Conservation (phyloP, 2,888 invertebrate genomes). For the Muscina levida region DNA sequence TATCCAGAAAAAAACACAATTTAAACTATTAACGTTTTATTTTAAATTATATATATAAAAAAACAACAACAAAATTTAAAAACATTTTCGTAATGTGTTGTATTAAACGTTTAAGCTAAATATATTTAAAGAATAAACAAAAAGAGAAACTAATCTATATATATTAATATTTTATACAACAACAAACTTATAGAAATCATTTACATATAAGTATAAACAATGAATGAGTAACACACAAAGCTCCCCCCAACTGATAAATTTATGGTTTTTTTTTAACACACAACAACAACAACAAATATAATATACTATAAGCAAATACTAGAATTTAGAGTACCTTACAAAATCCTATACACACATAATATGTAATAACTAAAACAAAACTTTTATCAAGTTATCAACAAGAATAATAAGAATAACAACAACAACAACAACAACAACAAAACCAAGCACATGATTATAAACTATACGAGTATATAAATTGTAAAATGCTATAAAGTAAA, state of each 20-base stretch:
- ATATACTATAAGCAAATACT: slow-evolving; percentile 35
- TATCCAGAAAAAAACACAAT: too few species aligned
- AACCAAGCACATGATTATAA: slow-evolving; percentile 37
- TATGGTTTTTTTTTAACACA: slow-evolving; percentile 13
- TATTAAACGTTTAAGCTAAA: slow-evolving; percentile 24
- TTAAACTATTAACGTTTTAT: too few species aligned
- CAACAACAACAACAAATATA: slow-evolving; percentile 18
- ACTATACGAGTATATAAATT: slow-evolving; percentile 5
- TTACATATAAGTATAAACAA: neutral
- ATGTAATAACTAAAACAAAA: slow-evolving; percentile 32
- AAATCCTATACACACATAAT: too few species aligned
- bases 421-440: slow-evolving; percentile 7
- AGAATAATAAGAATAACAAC: slow-evolving; percentile 7
- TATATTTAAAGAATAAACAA: slow-evolving; percentile 23
- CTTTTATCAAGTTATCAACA: slow-evolving; percentile 36
- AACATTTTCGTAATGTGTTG: slow-evolving; percentile 34
- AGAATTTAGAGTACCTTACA: slow-evolving; percentile 53
- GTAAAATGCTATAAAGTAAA: too few species aligned
- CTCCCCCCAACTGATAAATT: neutral
- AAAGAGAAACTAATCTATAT: too few species aligned
- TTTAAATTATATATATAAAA: too few species aligned
- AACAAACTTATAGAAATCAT: slow-evolving; percentile 11
- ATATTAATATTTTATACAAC: slow-evolving; percentile 13
- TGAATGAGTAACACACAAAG: neutral
- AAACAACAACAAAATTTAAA: too few species aligned